phyloP scores from a whole-genome alignment of 2,888 invertebrate genomes.

The Hemaris fuciformis region DNA sequence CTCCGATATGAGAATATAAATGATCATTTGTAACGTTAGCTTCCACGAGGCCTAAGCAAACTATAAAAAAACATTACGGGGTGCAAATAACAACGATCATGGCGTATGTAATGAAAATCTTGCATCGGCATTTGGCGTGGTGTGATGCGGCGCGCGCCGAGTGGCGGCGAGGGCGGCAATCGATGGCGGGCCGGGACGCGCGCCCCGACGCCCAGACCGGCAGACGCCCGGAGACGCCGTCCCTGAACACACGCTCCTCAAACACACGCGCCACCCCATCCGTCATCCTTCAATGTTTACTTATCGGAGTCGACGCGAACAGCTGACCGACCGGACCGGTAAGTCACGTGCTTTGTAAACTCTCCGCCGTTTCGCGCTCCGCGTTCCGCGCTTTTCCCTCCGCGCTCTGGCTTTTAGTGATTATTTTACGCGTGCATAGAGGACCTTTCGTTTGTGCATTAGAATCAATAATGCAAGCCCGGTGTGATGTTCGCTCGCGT shows the following conservation, averaged over 20 bases:
- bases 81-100: constrained; percentile 80
- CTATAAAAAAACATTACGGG: constrained; percentile 79
- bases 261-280: constrained; percentile 58
- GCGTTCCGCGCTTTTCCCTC: constrained; percentile 31
- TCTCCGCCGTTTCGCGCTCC: constrained; percentile 30
- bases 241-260: constrained; percentile 66
- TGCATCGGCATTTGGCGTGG: constrained; percentile 72
- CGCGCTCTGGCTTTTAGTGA: constrained; percentile 38
- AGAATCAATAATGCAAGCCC: constrained; percentile 63
- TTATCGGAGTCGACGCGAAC: constrained; percentile 71
- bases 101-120: constrained; percentile 79
- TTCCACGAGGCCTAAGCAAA: constrained; percentile 62
- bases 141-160: constrained; percentile 72
- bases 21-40: constrained; percentile 41
- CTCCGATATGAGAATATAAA: constrained; percentile 43
- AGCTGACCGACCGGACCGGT: constrained; percentile 79
- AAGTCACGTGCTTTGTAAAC: constrained; percentile 72
- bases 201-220: constrained; percentile 83
- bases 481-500: constrained; percentile 53
- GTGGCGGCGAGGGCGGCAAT: constrained; percentile 74
- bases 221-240: constrained; percentile 82
- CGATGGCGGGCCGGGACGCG: constrained; percentile 80
- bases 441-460: constrained; percentile 54
- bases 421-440: constrained; percentile 50
- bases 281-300: constrained; percentile 77